These are phyloP conservation scores for Hesperophylax magnus DNA, from an alignment of 1,140 invertebrate species.

Conservation along the genomic window DNA sequence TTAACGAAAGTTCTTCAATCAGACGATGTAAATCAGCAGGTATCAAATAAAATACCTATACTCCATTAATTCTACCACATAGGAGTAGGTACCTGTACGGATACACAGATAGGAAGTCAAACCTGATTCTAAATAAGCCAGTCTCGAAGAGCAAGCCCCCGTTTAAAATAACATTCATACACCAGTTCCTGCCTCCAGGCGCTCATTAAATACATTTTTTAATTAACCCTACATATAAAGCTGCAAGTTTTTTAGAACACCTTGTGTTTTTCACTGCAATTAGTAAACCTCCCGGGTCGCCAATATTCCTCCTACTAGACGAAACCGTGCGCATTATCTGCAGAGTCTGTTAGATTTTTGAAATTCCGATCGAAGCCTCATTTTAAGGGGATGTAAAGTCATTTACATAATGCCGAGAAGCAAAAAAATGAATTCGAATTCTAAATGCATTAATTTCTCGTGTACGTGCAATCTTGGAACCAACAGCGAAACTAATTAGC, in stretches of 20 bases:
- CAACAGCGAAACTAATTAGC: no score
- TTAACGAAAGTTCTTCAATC: constrained; percentile 6
- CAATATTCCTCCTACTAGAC: neutral
- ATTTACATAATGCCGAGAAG: constrained; percentile 21
- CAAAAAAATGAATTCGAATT: neutral
- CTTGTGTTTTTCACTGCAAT: constrained; percentile 11
- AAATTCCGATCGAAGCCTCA: neutral
- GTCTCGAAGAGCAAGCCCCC: neutral
- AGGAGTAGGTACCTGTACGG: neutral
- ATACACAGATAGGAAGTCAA: neutral
- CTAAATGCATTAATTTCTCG: neutral
- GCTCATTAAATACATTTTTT: constrained; percentile 18
- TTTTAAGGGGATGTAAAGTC: constrained; percentile 11
- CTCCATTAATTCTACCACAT: neutral
- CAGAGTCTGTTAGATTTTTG: neutral
- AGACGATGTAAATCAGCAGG: constrained; percentile 16
- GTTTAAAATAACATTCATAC: neutral
- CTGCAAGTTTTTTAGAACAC: neutral
- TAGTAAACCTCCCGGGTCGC: neutral
- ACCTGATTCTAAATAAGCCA: constrained; percentile 2
- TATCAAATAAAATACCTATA: neutral
- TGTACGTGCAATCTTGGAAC: no score
- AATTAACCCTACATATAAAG: neutral
- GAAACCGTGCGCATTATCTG: neutral
- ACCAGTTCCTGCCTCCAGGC: neutral